These are phyloP conservation scores for Urocynchramus pylzowi DNA, from an alignment of 2,113 vertebrate genomes.

Conservation along the genomic window DNA sequence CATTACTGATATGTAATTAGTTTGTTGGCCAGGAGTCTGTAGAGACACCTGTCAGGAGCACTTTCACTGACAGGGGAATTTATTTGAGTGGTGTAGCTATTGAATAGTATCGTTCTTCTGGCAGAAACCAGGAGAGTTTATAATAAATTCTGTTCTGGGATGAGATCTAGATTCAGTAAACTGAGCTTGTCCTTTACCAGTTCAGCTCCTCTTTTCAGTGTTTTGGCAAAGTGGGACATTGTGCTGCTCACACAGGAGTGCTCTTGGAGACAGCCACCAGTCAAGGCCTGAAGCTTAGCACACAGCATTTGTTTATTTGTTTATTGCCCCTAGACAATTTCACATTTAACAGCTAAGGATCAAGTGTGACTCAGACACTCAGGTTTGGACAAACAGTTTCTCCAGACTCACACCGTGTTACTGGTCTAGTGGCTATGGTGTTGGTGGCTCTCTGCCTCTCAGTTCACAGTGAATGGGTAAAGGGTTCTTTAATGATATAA, in stretches of 20 bases:
- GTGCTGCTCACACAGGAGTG: fast-evolving
- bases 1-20: background rate
- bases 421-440: fast-evolving
- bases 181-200: background rate
- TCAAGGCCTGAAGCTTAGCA: background rate
- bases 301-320: background rate
- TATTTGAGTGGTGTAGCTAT: background rate
- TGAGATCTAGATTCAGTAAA: background rate
- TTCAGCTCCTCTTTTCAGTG: background rate
- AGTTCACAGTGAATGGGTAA: background rate
- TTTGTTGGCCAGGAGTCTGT: background rate
- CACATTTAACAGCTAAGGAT: background rate
- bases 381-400: background rate
- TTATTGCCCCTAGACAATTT: background rate
- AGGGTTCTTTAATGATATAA: background rate
- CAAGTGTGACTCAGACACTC: background rate
- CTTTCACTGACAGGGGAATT: background rate
- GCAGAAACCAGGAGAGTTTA: background rate
- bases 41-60: background rate
- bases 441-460: background rate
- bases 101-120: background rate
- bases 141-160: background rate
- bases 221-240: background rate
- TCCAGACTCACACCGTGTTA: background rate
- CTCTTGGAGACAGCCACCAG: background rate